Conservation (phyloP, 2,888 invertebrate species). For the Rambutsinella grinnellia region DNA sequence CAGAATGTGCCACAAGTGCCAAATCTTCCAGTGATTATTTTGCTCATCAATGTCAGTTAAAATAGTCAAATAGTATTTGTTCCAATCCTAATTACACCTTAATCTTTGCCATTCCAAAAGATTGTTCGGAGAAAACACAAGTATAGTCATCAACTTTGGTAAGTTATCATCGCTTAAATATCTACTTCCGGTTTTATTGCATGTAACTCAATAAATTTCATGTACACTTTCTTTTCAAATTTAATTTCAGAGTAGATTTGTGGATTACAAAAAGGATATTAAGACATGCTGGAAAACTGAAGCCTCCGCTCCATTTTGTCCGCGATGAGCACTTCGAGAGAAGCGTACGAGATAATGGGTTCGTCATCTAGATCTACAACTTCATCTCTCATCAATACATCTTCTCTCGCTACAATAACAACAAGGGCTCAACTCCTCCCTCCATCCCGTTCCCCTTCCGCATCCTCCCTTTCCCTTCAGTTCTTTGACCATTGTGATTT, state of each 20-base stretch:
- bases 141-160: neutral
- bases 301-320: too few relatives aligned
- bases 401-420: neutral
- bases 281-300: too few relatives aligned
- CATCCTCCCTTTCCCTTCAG: conserved; percentile 42
- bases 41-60: neutral
- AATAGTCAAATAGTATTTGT: neutral
- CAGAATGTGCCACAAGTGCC: conserved; percentile 15
- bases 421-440: neutral
- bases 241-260: neutral
- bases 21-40: neutral
- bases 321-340: conserved; percentile 8
- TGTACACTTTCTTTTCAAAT: neutral
- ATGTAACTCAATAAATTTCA: neutral
- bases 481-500: conserved; percentile 52
- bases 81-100: neutral
- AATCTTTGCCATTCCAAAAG: conserved; percentile 3
- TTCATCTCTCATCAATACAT: neutral
- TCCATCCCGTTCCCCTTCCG: conserved; percentile 3
- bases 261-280: neutral
- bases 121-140: neutral
- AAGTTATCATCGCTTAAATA: neutral
- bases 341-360: conserved; percentile 36
- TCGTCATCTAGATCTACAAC: conserved; percentile 29
- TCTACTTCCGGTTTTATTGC: neutral